A percentile compares a stretch with the other conserved stretches of the same genome.
phyloP scores from a whole-genome alignment of 2,113 vertebrate species.

The Coptodon bakossiorum region DNA sequence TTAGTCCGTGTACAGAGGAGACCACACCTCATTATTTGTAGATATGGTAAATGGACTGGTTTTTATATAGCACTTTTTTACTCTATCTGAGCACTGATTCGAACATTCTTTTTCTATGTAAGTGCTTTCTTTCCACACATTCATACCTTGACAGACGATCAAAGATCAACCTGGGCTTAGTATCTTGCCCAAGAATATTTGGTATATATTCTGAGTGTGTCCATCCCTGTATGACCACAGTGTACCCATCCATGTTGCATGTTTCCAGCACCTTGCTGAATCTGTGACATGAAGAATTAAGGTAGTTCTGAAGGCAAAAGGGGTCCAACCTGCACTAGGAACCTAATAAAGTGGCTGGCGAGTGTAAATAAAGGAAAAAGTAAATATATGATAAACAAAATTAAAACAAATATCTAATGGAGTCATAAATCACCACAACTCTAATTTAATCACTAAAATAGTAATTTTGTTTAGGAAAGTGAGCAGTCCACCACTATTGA shows the following conservation, averaged over 20 bases:
- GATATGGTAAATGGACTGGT: background rate
- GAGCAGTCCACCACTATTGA: background rate
- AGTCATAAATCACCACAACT: background rate
- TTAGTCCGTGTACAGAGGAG: background rate
- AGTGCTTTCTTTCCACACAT: background rate
- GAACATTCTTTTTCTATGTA: background rate
- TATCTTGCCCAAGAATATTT: background rate
- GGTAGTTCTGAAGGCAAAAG: background rate
- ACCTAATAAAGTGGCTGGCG: background rate
- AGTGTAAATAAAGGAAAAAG: background rate
- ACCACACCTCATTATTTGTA: background rate
- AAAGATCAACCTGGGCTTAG: background rate
- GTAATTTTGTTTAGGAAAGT: background rate
- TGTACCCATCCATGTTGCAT: background rate
- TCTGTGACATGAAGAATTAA: background rate
- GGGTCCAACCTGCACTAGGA: background rate
- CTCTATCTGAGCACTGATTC: background rate
- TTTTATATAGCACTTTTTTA: background rate
- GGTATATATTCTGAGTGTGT: background rate
- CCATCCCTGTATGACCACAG: rapidly evolving
- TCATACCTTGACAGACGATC: background rate
- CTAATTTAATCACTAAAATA: background rate
- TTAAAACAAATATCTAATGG: background rate
- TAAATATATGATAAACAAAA: background rate
- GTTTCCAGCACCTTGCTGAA: background rate